Percentiles rank a stretch among this genome's conserved stretches.
Evolutionary conservation across 2,888 invertebrate species (phyloP).

Genomic region (Halocaridina rubra): DNA sequence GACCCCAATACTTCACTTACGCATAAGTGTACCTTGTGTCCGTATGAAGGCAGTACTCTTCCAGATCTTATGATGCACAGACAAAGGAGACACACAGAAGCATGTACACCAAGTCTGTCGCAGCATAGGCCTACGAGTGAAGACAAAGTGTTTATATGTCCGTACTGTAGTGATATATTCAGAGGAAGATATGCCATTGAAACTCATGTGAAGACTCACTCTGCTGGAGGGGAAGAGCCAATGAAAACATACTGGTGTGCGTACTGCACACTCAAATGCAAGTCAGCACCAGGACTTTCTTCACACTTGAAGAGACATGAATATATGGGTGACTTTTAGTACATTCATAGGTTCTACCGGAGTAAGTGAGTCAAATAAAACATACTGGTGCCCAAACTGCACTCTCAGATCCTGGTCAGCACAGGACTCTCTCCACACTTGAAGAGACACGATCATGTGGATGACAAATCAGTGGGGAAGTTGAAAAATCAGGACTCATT

Average conservation of each 20-base stretch:
- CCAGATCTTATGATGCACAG: too few species aligned
- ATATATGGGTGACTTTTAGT: slow-evolving; percentile 15
- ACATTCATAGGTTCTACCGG: too few species aligned
- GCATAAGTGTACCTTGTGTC: not conserved
- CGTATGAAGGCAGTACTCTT: too few species aligned
- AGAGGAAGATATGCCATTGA: slow-evolving; percentile 44
- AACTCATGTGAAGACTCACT: slow-evolving; percentile 46
- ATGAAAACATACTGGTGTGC: slow-evolving; percentile 45
- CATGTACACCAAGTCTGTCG: not conserved
- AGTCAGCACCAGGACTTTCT: slow-evolving; percentile 41
- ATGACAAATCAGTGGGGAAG: too few species aligned
- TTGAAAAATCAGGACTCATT: too few species aligned
- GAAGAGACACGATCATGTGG: too few species aligned
- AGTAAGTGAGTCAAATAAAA: too few species aligned
- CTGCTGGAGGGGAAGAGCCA: slow-evolving; percentile 11
- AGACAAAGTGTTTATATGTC: slow-evolving; percentile 49
- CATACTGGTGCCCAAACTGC: too few species aligned
- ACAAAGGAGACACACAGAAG: not conserved
- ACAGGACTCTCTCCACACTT: too few species aligned
- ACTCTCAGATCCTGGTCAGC: too few species aligned
- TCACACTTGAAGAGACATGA: slow-evolving; percentile 50
- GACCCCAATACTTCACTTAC: not conserved
- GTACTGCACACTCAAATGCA: slow-evolving; percentile 52
- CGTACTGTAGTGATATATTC: slow-evolving; percentile 41
- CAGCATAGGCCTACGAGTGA: not conserved